These are phyloP conservation scores for Corythornis vintsioides DNA, from an alignment of 2,113 vertebrate genomes.

Conservation along the genomic window DNA sequence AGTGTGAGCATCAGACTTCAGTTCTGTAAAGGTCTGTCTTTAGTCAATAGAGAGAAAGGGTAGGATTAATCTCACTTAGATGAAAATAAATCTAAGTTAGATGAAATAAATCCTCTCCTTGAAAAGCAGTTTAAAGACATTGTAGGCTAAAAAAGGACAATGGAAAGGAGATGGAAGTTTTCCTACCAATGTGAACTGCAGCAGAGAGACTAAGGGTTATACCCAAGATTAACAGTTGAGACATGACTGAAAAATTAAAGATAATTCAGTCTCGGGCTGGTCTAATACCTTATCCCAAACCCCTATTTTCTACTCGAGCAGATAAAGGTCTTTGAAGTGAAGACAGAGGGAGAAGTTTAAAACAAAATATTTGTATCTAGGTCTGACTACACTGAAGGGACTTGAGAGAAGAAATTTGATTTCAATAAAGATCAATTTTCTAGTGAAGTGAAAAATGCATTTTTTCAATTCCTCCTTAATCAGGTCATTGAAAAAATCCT, in stretches of 20 bases:
- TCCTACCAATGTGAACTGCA: not conserved
- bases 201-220: not conserved
- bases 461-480: conserved; percentile 21
- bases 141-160: not conserved
- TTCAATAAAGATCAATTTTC: not conserved
- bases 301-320: not conserved
- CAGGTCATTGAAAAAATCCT: not conserved
- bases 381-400: not conserved
- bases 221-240: not conserved
- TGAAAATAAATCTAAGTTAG: not conserved
- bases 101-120: not conserved
- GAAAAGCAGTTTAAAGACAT: not conserved
- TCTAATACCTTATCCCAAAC: not conserved
- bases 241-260: not conserved
- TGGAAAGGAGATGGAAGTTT: not conserved
- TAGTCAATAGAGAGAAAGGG: not conserved
- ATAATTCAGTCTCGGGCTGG: not conserved
- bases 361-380: not conserved
- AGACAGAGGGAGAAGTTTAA: not conserved
- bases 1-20: not conserved
- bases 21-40: not conserved
- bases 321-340: not conserved
- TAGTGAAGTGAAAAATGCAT: not conserved
- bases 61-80: not conserved
- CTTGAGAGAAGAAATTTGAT: not conserved